Base-by-base conservation (phyloP, 1,140 invertebrate species). In the Lordiphosa mommai region DNA sequence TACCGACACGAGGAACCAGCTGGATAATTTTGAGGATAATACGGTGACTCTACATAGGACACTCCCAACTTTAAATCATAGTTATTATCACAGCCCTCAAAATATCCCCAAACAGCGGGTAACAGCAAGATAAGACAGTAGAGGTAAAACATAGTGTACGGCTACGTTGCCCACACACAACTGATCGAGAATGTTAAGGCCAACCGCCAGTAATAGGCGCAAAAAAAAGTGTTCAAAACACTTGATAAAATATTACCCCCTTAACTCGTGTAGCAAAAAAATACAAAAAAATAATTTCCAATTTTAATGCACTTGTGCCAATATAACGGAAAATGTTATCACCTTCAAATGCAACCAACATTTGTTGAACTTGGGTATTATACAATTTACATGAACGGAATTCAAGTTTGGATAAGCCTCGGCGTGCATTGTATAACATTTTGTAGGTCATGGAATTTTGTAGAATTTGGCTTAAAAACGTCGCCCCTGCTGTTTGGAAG, bases 1-100 rank as follows among this genome's bases (percentile, higher is more conserved):
- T 88, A 88, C 2, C 87, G 87, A 23, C 87, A 88, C 27, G 87
- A 88, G 0, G 80, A 69, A n/a, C 85, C 43, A 4, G 64, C 29
- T 8, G 87, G 87, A 68, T 88, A 88, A 27, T 53, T 72, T 3
- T 17, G 40, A 14, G 84, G 76, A 43, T 87, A 88, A 48, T 68
- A 74, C 16, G 87, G 87, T 1, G 87, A 88, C 43, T 88, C 65
- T 4, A 88, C 12, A 37, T 72, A 84, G 9, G 65, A 53, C 12
- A 36, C 34, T 5, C 80, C 87, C 7, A 46, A 16, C 0, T 32
- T 16, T n/a, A 88, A 40, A 1, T 13, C 34, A 33, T 55, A 82
- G 10, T 33, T 49, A 20, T 72, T 64, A 56, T 88, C 85, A 29
- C 87, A 88, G 36, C 71, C 70, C 16, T 65, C 63, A n/a, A 84